phyloP scores from a whole-genome alignment of 2,797 vertebrate species.

The Echeneis naucrates region DNA sequence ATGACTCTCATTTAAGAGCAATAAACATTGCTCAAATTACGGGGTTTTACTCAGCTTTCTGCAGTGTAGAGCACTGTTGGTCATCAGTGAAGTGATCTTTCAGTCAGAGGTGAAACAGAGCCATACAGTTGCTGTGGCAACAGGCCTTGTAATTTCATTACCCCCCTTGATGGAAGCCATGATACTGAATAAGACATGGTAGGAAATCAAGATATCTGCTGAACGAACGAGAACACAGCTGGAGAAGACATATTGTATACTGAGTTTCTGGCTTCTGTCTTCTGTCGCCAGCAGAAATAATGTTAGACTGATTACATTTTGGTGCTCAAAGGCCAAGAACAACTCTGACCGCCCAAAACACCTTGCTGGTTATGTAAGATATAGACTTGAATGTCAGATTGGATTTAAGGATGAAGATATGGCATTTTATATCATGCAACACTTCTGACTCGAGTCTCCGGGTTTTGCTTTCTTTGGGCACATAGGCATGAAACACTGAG shows the following conservation, averaged over 20 bases:
- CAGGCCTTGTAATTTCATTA: slow-evolving; percentile 71
- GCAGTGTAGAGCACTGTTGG: neutral
- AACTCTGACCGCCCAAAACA: too few relatives aligned
- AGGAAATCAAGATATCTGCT: slow-evolving; percentile 7
- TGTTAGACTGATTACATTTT: too few relatives aligned
- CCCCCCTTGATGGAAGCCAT: slow-evolving; percentile 48
- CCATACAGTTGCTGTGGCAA: slow-evolving; percentile 77
- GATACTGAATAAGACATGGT: slow-evolving; percentile 35
- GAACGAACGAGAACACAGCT: neutral
- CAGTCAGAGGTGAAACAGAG: slow-evolving; percentile 51
- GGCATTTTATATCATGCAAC: too few relatives aligned
- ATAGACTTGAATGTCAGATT: too few relatives aligned
- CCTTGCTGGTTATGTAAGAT: too few relatives aligned
- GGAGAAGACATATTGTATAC: neutral
- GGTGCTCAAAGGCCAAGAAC: too few relatives aligned
- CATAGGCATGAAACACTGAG: neutral
- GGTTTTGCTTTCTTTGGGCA: neutral
- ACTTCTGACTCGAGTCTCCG: neutral
- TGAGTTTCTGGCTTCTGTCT: slow-evolving; percentile 3
- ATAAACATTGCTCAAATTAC: slow-evolving; percentile 1
- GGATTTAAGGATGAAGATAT: too few relatives aligned
- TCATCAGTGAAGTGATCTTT: slow-evolving; percentile 52
- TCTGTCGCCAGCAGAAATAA: too few relatives aligned
- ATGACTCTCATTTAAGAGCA: neutral
- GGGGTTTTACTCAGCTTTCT: slow-evolving; percentile 33